Conservation (phyloP, 1,140 invertebrate species). For the Ceratina japonica region DNA sequence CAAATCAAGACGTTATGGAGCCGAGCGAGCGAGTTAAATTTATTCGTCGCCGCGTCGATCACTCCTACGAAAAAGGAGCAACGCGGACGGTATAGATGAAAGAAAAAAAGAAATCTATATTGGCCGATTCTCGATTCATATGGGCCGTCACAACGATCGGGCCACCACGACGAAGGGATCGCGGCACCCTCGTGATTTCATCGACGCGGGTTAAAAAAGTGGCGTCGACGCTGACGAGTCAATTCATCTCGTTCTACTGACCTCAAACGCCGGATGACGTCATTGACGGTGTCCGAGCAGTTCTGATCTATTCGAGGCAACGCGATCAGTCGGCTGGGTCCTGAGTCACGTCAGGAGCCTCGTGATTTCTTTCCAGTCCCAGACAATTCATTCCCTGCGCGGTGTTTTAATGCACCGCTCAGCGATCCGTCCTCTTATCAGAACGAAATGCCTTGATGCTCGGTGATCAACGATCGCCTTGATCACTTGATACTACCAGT, state of each 20-base stretch:
- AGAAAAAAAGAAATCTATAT: not conserved
- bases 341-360: constrained; percentile 50
- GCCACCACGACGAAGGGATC: constrained; percentile 53
- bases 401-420: too few species aligned
- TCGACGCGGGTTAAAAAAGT: constrained; percentile 64
- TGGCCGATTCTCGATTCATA: constrained; percentile 27
- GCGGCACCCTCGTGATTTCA: constrained; percentile 62
- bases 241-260: constrained; percentile 73
- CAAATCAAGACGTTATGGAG: constrained; percentile 25
- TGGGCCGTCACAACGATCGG: constrained; percentile 15
- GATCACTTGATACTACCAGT: not conserved
- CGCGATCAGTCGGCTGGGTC: constrained; percentile 23
- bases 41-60: constrained; percentile 29
- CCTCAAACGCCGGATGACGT: constrained; percentile 62
- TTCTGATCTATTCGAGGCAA: constrained; percentile 45
- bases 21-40: not conserved
- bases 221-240: constrained; percentile 69
- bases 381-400: constrained; percentile 23
- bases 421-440: not conserved
- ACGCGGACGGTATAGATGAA: constrained; percentile 10
- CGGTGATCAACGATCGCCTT: constrained; percentile 15
- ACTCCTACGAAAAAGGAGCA: constrained; percentile 10
- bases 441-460: not conserved
- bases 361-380: constrained; percentile 12
- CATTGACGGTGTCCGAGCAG: constrained; percentile 32